Conservation (phyloP, 2,797 vertebrate genomes). For the Sebastes trivittatus region DNA sequence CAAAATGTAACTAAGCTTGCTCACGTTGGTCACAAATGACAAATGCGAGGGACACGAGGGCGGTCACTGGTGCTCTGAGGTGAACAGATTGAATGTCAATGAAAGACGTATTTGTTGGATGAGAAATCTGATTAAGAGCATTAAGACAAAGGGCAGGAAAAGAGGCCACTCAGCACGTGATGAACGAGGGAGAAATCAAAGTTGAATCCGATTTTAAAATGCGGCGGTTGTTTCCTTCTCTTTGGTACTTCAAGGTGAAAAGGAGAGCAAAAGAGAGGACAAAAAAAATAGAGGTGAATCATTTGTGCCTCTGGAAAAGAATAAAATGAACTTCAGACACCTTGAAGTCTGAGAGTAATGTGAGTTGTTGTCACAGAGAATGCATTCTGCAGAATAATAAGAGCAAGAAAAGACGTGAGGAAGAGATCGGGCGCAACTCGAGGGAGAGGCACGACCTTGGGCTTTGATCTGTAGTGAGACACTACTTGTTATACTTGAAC, state of each 20-base stretch:
- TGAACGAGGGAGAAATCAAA: neutral
- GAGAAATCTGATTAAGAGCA: neutral
- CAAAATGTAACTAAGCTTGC: neutral
- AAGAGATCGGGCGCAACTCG: neutral
- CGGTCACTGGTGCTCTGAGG: neutral
- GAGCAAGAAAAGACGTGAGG: neutral
- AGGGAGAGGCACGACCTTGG: neutral
- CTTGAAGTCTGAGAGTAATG: conserved; percentile 24
- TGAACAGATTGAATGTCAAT: neutral
- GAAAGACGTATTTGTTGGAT: neutral
- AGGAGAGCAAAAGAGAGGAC: neutral
- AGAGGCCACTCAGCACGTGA: neutral
- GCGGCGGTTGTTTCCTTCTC: neutral
- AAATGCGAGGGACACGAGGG: neutral
- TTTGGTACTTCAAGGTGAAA: conserved; percentile 1
- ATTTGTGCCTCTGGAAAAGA: neutral
- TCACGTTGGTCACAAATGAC: too few species aligned
- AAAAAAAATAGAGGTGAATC: neutral
- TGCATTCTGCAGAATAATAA: conserved; percentile 10
- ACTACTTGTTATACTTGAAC: conserved; percentile 4
- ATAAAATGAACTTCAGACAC: neutral
- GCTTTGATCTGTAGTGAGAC: conserved; percentile 46
- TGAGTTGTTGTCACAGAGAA: conserved; percentile 8
- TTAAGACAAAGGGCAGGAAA: neutral
- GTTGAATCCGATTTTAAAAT: neutral